Evolutionary conservation across 2,888 invertebrate genomes (phyloP), one percentile per base, ranked within the genome.

Genomic region (Trachelus stipa): DNA sequence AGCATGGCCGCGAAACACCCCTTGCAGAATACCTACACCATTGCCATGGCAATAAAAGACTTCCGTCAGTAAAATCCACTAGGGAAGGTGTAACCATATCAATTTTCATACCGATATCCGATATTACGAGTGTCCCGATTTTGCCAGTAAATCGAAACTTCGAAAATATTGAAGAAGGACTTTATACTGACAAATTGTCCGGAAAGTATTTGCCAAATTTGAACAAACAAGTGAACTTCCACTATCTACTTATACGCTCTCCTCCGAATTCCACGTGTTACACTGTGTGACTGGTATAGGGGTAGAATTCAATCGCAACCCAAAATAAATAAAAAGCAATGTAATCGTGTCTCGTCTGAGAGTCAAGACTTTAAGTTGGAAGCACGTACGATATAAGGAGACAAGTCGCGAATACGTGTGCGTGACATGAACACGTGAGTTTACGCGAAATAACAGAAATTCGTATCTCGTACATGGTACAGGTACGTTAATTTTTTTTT

Each of bases 381-480:
- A 56, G 40, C 40, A 56, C 40, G 40, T 56, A 56, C 40, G 40
- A 56, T 56, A 56, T 56, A 56, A 56, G 40, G 40, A 56, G 40
- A 56, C 40, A 56, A 56, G 40, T 56, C 40, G 40, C 23, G 40
- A 2, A 56, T 56, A 56, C 40, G 40, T 56, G 23, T 56, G 69
- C 33, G 40, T 35, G 40, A 68, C 15, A 12, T 34, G 33, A 68
- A 15, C 73, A 37, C 40, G 76, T 74, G 74, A 34, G 30, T 30
- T 30, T 68, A 23, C 75, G 35, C 74, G 34, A 71, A 71, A 34
- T n/a, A 31, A 34, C 31, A 75, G 33, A 31, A 33, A 68, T 71
- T 77, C 35, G 71, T 33, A 23, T 73, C 68, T 74, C 31, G 40
- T 69, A 77, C 77, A 74, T 77, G 74, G 74, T 69, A 30, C 69